phyloP scores from a whole-genome alignment of 2,113 vertebrate species.

The Chaetura pelagica region DNA sequence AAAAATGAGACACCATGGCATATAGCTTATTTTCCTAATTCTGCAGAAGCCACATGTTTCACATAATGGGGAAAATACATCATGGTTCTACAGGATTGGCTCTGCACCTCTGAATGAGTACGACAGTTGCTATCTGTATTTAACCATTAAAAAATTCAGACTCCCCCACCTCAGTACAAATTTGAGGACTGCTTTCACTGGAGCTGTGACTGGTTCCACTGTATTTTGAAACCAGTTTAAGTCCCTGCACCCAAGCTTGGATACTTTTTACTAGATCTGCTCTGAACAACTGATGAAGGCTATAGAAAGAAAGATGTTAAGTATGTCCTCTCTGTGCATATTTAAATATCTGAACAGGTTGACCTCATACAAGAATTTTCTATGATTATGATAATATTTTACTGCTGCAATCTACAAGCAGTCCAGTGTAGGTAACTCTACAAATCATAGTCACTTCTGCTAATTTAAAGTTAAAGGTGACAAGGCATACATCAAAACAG shows the following conservation, averaged over 20 bases:
- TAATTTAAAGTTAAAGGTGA: neutral
- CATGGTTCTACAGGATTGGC: neutral
- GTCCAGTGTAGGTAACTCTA: neutral
- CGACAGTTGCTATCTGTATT: neutral
- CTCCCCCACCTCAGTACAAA: neutral
- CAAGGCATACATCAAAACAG: neutral
- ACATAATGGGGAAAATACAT: neutral
- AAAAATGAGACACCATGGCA: neutral
- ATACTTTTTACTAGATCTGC: neutral
- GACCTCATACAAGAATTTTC: neutral
- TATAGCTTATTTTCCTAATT: neutral
- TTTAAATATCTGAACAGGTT: neutral
- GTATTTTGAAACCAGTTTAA: neutral
- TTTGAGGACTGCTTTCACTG: neutral
- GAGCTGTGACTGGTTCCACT: no score
- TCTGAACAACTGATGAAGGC: neutral
- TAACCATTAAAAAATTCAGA: neutral
- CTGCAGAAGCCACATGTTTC: neutral
- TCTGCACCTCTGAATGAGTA: neutral
- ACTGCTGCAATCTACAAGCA: neutral
- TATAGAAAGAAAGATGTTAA: neutral
- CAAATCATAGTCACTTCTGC: neutral
- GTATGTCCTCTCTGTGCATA: neutral
- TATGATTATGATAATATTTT: neutral
- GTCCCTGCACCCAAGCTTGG: neutral